Conservation (phyloP, 1,140 invertebrate genomes). For the Dysdera silvatica region DNA sequence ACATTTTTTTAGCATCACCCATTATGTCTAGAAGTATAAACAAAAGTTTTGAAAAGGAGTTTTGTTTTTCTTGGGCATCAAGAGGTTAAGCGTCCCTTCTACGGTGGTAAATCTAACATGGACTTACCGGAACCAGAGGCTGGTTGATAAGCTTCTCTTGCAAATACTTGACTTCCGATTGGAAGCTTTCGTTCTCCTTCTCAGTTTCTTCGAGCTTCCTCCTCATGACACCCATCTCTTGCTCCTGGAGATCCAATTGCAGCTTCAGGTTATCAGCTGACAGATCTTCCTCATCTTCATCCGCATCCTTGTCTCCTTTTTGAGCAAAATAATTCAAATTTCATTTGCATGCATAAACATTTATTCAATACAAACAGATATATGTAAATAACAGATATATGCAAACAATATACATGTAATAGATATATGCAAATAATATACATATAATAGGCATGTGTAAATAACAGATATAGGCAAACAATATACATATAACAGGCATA, state of each 20-base stretch:
- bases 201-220: conserved; percentile 77
- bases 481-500: no score
- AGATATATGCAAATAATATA: no score
- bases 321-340: conserved; percentile 11
- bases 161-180: conserved; percentile 65
- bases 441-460: no score
- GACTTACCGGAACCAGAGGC: conserved; percentile 32
- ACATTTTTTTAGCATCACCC: no score
- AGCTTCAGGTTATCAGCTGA: conserved; percentile 61
- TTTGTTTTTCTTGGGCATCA: not conserved
- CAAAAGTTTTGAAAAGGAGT: not conserved
- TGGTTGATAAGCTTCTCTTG: conserved; percentile 56
- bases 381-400: no score
- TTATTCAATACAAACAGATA: no score
- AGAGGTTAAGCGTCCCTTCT: not conserved
- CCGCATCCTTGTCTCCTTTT: conserved; percentile 17
- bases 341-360: no score
- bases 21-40: not conserved
- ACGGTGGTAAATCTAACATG: conserved; percentile 1
- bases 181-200: conserved; percentile 61
- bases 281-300: conserved; percentile 54
- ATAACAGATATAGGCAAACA: no score
- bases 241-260: conserved; percentile 75
- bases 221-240: conserved; percentile 69
- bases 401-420: no score